Percentiles rank a stretch among this genome's conserved stretches.
Conservation (phyloP, 2,797 vertebrate species). For the Acridotheres tristis region DNA sequence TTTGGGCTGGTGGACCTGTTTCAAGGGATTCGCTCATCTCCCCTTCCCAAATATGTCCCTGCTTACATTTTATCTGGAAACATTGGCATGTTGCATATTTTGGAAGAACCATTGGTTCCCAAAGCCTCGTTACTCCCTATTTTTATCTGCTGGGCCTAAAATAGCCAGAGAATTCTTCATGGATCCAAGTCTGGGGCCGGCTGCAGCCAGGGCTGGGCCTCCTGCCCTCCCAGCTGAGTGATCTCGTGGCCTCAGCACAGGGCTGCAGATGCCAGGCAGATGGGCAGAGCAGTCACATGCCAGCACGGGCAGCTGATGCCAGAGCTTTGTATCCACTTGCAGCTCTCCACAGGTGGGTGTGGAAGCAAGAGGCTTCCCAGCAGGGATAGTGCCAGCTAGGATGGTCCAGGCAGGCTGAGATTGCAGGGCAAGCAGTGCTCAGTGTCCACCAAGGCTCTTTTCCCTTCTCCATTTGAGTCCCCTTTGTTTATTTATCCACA, state of each 20-base stretch:
- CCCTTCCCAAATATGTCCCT: not conserved
- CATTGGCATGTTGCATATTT: not conserved
- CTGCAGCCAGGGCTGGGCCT: not conserved
- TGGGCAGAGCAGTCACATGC: not conserved
- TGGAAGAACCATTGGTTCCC: slow-evolving; percentile 25
- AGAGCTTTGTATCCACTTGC: not conserved
- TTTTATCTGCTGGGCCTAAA: slow-evolving; percentile 43
- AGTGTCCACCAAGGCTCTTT: not conserved
- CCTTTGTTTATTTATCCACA: not conserved
- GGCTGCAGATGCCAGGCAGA: not conserved
- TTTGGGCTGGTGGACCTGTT: not conserved
- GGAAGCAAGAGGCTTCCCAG: not conserved
- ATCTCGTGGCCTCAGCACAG: fast-evolving
- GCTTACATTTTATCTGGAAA: not conserved
- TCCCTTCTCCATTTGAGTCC: not conserved
- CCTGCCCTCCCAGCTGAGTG: fast-evolving
- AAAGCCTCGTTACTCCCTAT: not conserved
- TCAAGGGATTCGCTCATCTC: not conserved
- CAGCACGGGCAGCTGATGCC: not conserved
- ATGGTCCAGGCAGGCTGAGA: not conserved
- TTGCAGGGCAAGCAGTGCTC: not conserved
- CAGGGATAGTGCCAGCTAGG: not conserved
- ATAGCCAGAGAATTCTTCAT: not conserved
- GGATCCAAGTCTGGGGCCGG: not conserved
- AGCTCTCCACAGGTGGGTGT: not conserved